Base-by-base conservation (phyloP, 2,113 vertebrate species). In the Upupa epops region DNA sequence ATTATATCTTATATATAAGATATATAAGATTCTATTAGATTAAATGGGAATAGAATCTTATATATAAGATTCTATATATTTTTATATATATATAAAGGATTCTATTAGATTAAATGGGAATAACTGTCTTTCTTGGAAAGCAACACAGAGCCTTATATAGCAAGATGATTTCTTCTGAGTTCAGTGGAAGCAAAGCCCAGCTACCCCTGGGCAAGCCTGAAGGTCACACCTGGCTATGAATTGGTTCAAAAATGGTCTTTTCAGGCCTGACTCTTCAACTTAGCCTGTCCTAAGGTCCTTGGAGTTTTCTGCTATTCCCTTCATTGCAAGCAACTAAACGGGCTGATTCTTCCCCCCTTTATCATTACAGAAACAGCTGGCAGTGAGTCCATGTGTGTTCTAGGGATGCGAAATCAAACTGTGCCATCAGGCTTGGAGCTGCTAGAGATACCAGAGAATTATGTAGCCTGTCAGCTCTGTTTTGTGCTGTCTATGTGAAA, bases 401-500 rank as follows among this genome's bases (percentile, higher is more conserved):
- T 64, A 83, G 51, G 42, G 32, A 83, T 54, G 54, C 68, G 59
- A 96, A 91, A 92, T 60, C 70, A 94, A 93, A 90, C 89, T 1
- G 4, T 55, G 31, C 61, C 46, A 78, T 84, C 45, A 84, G n/a
- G 52, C 58, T 86, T 7, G 2, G 63, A 88, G 71, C 85, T 77
- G 13, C 49, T 78, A 72, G 73, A 69, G 64, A 32, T 17, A 60
- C 29, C 17, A 26, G 64, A 83, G 75, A 95, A 95, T 93, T 94
- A 90, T 91, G 90, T 75, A 69, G 21, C 59, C 87, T 83, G 89
- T 85, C 91, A 92, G 48, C 31, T 92, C 89, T 75, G 85, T 83
- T 94, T 88, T 83, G 51, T 54, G 51, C 81, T 94, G 83, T 87
- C 89, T 86, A 55, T 85, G 61, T 88, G 91, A 95, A 96, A 95